Conservation (phyloP, 1,140 invertebrate genomes). For the Asobara japonica region DNA sequence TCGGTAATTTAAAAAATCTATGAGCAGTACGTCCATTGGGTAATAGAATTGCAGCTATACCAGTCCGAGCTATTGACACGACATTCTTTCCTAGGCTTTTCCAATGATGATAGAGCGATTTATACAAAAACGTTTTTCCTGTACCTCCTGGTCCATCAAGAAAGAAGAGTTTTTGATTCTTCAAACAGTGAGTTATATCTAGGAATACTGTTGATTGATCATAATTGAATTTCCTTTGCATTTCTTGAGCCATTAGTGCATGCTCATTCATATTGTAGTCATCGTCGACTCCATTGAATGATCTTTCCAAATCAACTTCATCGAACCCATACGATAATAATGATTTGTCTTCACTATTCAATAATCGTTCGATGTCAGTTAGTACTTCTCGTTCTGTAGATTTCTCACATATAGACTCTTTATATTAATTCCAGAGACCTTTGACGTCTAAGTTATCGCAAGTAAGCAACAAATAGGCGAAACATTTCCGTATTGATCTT, state of each 20-base stretch:
- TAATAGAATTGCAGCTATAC: slow-evolving; percentile 48
- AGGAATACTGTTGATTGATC: slow-evolving; percentile 13
- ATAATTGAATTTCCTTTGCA: neutral
- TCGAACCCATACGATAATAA: neutral
- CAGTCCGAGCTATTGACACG: slow-evolving; percentile 43
- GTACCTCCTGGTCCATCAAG: slow-evolving; percentile 41
- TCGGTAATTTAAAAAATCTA: slow-evolving; percentile 42
- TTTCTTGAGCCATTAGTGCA: neutral
- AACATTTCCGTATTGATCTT: neutral
- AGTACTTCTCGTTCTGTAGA: neutral
- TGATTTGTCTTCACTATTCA: neutral
- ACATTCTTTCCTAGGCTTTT: neutral
- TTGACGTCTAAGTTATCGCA: neutral
- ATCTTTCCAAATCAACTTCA: neutral
- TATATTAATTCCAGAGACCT: neutral
- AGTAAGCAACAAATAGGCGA: neutral
- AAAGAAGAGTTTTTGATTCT: slow-evolving; percentile 30
- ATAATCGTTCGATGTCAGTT: neutral
- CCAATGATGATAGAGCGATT: slow-evolving; percentile 32
- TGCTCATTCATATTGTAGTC: neutral
- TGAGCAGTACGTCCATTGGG: slow-evolving; percentile 44
- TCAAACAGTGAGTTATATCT: neutral
- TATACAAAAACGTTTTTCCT: slow-evolving; percentile 46
- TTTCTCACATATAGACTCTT: neutral
- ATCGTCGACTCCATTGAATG: neutral